These are phyloP conservation scores for Drosophila birchii DNA, from an alignment of 2,888 invertebrate genomes.

Conservation along the genomic window DNA sequence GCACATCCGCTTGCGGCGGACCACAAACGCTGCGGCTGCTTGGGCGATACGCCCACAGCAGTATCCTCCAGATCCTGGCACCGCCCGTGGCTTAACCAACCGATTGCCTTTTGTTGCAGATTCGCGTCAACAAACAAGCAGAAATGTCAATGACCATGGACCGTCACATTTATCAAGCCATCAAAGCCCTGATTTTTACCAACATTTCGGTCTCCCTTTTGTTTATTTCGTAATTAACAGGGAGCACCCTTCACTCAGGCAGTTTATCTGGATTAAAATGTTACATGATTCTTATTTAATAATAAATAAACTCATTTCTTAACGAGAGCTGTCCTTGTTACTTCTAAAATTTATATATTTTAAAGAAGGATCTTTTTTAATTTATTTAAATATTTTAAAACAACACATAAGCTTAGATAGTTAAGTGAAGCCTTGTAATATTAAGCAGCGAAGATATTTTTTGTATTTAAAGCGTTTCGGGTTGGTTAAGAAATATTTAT, in stretches of 20 bases:
- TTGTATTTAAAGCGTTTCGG: too few relatives aligned
- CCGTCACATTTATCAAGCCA: slow-evolving; percentile 51
- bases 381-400: too few relatives aligned
- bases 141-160: slow-evolving; percentile 45
- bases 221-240: slow-evolving; percentile 41
- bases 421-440: too few relatives aligned
- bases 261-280: slow-evolving; percentile 39
- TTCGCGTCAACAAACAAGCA: slow-evolving; percentile 31
- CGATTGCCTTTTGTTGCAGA: slow-evolving; percentile 41
- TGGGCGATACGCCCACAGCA: slow-evolving; percentile 4
- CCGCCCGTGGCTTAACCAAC: slow-evolving; percentile 21
- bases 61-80: slow-evolving; percentile 3
- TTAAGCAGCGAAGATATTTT: too few relatives aligned
- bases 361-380: too few relatives aligned
- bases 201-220: slow-evolving; percentile 1
- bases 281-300: slow-evolving; percentile 5
- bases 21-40: slow-evolving; percentile 71
- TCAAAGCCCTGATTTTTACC: slow-evolving; percentile 31
- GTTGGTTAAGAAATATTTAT: too few relatives aligned
- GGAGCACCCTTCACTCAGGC: neutral
- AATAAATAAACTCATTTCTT: neutral
- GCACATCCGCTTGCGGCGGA: slow-evolving; percentile 65
- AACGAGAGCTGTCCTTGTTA: neutral
- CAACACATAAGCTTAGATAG: too few relatives aligned
- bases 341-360: too few relatives aligned